phyloP scores from a whole-genome alignment of 2,797 vertebrate species.

The Scyliorhinus canicula region DNA sequence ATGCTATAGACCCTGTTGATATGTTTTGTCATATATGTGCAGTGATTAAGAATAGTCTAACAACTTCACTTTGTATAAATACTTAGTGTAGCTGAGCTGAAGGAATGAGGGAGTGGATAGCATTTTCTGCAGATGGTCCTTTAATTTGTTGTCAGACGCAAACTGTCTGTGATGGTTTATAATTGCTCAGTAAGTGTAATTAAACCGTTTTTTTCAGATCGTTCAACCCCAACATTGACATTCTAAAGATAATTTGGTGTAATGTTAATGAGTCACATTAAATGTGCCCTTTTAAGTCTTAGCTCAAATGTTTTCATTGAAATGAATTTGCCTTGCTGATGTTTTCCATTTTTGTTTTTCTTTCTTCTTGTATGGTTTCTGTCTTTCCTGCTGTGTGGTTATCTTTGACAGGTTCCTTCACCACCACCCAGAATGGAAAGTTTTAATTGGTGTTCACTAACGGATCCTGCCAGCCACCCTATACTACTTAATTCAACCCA shows the following conservation, averaged over 20 bases:
- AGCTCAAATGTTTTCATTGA: neutral
- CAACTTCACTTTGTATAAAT: neutral
- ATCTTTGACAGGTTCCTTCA: conserved; percentile 66
- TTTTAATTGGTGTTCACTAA: conserved; percentile 59
- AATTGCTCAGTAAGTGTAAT: neutral
- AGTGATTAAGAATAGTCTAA: neutral
- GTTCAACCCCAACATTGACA: neutral
- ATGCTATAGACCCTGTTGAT: neutral
- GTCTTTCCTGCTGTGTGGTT: conserved; percentile 55
- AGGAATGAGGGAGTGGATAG: neutral
- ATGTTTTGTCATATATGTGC: neutral
- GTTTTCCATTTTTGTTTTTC: conserved; percentile 57
- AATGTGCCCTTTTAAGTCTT: neutral
- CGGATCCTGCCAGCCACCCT: conserved; percentile 44
- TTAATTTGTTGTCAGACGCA: neutral
- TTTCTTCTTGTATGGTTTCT: conserved; percentile 58
- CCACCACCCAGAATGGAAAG: conserved; percentile 79
- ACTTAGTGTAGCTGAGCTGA: neutral
- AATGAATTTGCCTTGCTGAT: conserved; percentile 10
- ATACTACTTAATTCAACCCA: conserved; percentile 55
- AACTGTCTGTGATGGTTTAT: neutral
- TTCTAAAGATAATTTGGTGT: neutral
- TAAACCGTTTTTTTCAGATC: neutral
- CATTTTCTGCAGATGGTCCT: neutral
- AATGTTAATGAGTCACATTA: neutral